A percentile compares a stretch with the other conserved stretches of the same genome.
Conservation (phyloP, 2,113 vertebrate genomes). For the Sturnira hondurensis region DNA sequence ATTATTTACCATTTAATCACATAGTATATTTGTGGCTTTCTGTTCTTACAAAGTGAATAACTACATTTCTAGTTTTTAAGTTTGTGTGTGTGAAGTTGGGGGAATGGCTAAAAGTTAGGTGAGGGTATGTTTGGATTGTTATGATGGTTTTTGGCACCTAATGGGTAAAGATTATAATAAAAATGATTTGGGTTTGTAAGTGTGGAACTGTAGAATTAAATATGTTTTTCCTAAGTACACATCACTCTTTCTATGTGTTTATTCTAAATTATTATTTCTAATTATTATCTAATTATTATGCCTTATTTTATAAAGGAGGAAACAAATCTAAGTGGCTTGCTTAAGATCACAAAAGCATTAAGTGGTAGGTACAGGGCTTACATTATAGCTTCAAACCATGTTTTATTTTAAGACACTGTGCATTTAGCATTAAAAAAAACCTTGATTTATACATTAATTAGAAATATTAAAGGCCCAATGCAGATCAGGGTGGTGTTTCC, state of each 20-base stretch:
- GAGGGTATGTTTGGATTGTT: background rate
- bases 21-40: background rate
- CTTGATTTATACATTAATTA: background rate
- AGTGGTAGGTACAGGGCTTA: background rate
- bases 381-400: background rate
- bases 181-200: background rate
- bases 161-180: background rate
- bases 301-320: background rate
- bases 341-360: background rate
- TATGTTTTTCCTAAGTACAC: background rate
- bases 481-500: background rate
- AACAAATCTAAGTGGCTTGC: background rate
- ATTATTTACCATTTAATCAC: background rate
- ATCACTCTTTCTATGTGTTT: background rate
- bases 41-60: background rate
- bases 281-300: background rate
- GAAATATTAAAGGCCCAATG: background rate
- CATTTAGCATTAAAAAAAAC: background rate
- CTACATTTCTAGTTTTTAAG: background rate
- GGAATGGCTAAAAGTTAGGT: background rate
- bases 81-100: background rate
- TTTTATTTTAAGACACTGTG: background rate
- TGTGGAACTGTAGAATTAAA: background rate
- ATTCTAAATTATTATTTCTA: background rate
- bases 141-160: background rate